These are phyloP conservation scores for Drosophila virilis DNA, from an alignment of 1,140 invertebrate species.

Conservation along the genomic window DNA sequence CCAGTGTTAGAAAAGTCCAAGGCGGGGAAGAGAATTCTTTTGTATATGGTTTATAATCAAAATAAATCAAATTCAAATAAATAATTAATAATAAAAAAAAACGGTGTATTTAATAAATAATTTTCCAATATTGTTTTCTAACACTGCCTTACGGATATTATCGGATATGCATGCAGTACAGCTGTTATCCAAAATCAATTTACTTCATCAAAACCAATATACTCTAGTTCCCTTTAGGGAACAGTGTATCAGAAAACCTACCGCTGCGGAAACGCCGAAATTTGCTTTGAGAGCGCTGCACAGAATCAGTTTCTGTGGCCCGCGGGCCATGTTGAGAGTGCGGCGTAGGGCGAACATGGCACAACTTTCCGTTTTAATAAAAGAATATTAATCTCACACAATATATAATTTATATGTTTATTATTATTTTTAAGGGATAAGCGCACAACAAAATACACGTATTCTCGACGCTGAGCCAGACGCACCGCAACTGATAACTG, in stretches of 20 bases:
- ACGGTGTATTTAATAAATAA: too few relatives aligned
- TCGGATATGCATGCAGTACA: too few relatives aligned
- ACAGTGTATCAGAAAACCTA: slow-evolving; percentile 43
- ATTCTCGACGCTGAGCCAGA: slow-evolving; percentile 11
- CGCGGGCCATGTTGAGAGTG: slow-evolving; percentile 45
- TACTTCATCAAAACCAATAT: neutral
- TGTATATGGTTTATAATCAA: too few relatives aligned
- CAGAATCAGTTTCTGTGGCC: slow-evolving; percentile 27
- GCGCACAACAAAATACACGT: slow-evolving; percentile 5
- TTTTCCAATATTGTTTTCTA: too few relatives aligned
- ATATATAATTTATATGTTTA: neutral
- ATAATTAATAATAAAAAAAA: too few relatives aligned
- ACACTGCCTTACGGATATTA: too few relatives aligned
- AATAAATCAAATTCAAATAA: too few relatives aligned
- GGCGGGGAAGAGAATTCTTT: too few relatives aligned
- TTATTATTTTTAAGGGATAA: neutral
- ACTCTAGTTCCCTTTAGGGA: neutral
- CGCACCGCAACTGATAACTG: slow-evolving; percentile 57
- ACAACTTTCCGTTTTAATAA: slow-evolving; percentile 34
- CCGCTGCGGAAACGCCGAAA: slow-evolving; percentile 59
- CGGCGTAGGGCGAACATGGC: slow-evolving; percentile 70
- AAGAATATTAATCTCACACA: slow-evolving; percentile 17
- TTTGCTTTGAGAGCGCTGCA: slow-evolving; percentile 51
- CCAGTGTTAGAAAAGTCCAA: neutral
- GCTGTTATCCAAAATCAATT: too few relatives aligned